A percentile compares a stretch with the other conserved stretches of the same genome.
phyloP scores from a whole-genome alignment of 64 coral and sea anemone species.

The Astreopora myriophthalma region DNA sequence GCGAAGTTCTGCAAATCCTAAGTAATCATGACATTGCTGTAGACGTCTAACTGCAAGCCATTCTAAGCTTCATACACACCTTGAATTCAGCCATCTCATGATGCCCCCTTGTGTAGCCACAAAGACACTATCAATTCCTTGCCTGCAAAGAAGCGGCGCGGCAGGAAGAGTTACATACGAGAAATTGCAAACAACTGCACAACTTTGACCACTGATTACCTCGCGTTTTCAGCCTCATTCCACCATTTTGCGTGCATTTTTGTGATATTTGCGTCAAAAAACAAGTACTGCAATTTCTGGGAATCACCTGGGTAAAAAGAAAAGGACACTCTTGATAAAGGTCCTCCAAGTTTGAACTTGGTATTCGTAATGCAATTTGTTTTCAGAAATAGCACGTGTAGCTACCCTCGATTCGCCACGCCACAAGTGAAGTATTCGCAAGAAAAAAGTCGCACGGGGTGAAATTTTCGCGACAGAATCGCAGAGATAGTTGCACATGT shows the following conservation, averaged over 20 bases:
- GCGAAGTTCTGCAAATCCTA: no score
- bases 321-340: no score
- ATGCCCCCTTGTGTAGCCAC: slow-evolving; percentile 59
- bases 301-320: slow-evolving; percentile 11
- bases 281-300: background rate
- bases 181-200: background rate
- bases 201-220: slow-evolving; percentile 1
- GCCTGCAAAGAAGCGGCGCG: background rate
- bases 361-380: no score
- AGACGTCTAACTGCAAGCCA: background rate
- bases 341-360: background rate
- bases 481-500: no score
- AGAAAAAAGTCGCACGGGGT: no score
- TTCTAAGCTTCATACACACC: background rate
- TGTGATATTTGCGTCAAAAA: slow-evolving; percentile 32
- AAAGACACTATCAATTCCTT: slow-evolving; percentile 38
- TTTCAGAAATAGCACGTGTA: no score
- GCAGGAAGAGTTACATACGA: background rate
- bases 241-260: background rate
- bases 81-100: slow-evolving; percentile 14
- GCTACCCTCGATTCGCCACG: no score
- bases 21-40: no score
- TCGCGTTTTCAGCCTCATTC: background rate
- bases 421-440: no score
- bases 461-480: no score